Evolutionary conservation across 1,140 invertebrate species (phyloP), one percentile per base, ranked within the genome.

Genomic region (Lineus longissimus): DNA sequence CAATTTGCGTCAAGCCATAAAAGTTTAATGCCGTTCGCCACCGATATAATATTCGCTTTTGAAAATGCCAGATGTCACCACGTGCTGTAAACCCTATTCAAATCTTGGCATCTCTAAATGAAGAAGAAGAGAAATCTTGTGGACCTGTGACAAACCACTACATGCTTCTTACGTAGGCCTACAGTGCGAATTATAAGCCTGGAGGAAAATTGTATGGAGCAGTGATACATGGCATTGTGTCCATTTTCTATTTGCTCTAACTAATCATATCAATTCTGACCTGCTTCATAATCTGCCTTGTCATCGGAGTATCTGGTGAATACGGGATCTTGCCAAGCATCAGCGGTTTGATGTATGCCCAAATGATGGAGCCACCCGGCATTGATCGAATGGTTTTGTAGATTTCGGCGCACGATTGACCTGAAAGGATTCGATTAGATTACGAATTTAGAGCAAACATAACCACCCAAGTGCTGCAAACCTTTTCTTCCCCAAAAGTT

Each of bases 291-390:
- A 84, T 78, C 19, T 41, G 13, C 33, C 67, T 65, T 1, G 77
- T 80, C n/a, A 67, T 54, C 11, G 65, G 51, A 19, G 74, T 81
- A 33, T 81, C 74, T 0, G 83, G 83, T 22, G 80, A 70, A 64
- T 70, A 84, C 0, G 82, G 66, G 31, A 84, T 79, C 69, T 83
- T 83, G 0, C 83, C 83, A 33, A 73, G 59, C 43, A 84, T 61
- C 15, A 84, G 67, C 13, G 82, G 82, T 68, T 84, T 83, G 2
- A 83, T 30, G 60, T 79, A 83, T 2, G 74, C 67, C 82, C 81
- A 83, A n/a, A 82, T 68, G 2, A 83, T 74, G 4, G 76, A 66
- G 11, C 82, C 82, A 47, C 77, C 68, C 0, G 68, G 59, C 6
- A 73, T 74, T 2, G 64, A 64, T 62, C 72, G 70, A 23, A 82